These are phyloP conservation scores for Trematomus bernacchii DNA, from an alignment of 2,797 vertebrate species.

Conservation along the genomic window DNA sequence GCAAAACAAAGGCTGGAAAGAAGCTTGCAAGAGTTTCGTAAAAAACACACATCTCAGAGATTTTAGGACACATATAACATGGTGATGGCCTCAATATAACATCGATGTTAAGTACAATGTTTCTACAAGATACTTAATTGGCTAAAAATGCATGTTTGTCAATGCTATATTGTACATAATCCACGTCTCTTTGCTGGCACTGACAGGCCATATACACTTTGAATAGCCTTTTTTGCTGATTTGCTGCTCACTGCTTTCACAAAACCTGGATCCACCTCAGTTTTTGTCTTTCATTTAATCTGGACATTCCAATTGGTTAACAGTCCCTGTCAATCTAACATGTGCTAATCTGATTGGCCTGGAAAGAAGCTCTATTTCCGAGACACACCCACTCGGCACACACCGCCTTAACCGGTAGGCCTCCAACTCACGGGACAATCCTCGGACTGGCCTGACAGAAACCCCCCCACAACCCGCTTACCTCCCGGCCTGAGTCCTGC, in stretches of 20 bases:
- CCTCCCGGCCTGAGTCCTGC: slow-evolving; percentile 84
- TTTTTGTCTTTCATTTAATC: slow-evolving; percentile 10
- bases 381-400: slow-evolving; percentile 76
- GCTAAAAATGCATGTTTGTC: neutral
- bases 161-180: neutral
- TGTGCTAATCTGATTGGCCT: slow-evolving; percentile 57
- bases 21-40: slow-evolving; percentile 28
- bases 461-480: slow-evolving; percentile 59
- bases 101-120: neutral
- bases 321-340: slow-evolving; percentile 50
- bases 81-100: neutral
- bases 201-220: slow-evolving; percentile 61
- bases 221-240: slow-evolving; percentile 52
- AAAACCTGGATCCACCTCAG: slow-evolving; percentile 46
- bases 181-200: neutral
- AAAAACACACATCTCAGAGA: slow-evolving; percentile 25
- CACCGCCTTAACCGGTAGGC: slow-evolving; percentile 87
- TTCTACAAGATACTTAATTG: fast-evolving
- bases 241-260: slow-evolving; percentile 54
- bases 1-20: slow-evolving; percentile 65
- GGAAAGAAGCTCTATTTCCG: neutral
- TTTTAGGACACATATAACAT: slow-evolving; percentile 19
- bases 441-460: slow-evolving; percentile 72
- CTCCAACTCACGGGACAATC: slow-evolving; percentile 73
- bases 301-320: slow-evolving; percentile 62